These are phyloP conservation scores for Trichogramma dendrolimi DNA, from an alignment of 2,888 invertebrate species.

Conservation along the genomic window DNA sequence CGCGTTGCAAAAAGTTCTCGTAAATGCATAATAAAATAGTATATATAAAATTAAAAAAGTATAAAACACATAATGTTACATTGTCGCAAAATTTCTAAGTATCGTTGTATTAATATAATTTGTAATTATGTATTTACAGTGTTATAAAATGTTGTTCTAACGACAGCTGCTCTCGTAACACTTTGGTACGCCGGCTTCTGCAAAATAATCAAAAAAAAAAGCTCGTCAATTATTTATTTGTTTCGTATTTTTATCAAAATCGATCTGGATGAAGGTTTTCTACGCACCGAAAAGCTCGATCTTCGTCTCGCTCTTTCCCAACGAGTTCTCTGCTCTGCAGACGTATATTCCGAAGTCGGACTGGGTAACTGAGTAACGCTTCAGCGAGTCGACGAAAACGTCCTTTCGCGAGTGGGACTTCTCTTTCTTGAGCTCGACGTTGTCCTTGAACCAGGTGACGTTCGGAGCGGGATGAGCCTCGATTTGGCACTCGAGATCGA, in stretches of 20 bases:
- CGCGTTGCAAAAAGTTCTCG: no score
- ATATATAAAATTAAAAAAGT: background rate
- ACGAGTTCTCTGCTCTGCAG: slow-evolving; percentile 21
- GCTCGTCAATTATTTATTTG: no score
- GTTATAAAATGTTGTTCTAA: slow-evolving; percentile 1
- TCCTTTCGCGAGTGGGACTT: background rate
- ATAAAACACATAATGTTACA: slow-evolving; percentile 8
- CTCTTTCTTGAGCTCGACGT: background rate
- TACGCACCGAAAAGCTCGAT: slow-evolving; percentile 24
- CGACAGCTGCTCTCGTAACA: slow-evolving; percentile 18
- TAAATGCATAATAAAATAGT: no score
- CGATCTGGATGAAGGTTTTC: background rate
- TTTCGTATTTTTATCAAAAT: no score
- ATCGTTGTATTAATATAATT: slow-evolving; percentile 2
- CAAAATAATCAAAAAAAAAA: slow-evolving; percentile 1
- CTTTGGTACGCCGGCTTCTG: slow-evolving; percentile 23
- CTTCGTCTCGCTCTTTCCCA: slow-evolving; percentile 16
- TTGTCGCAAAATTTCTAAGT: slow-evolving; percentile 7
- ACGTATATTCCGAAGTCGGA: slow-evolving; percentile 18
- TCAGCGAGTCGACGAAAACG: slow-evolving; percentile 11
- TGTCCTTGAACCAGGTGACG: slow-evolving; percentile 13
- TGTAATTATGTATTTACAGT: slow-evolving; percentile 15
- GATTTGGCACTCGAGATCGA: slow-evolving; percentile 18
- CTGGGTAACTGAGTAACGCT: background rate
- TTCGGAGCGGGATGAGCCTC: slow-evolving; percentile 19